phyloP scores from a whole-genome alignment of 2,113 vertebrate species.

The Pandion haliaetus region DNA sequence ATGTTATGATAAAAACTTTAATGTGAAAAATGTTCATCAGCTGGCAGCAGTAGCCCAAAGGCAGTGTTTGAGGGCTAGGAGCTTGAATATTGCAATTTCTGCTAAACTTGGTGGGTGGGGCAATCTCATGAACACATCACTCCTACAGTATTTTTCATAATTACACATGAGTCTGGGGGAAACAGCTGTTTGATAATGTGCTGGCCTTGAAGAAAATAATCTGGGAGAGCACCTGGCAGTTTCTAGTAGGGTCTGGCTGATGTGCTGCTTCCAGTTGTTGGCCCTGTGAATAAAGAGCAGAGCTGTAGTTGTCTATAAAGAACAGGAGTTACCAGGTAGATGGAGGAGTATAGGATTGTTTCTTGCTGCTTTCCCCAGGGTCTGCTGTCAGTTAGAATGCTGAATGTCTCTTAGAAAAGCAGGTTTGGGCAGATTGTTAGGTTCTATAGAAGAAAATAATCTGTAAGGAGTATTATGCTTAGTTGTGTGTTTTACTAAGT shows the following conservation, averaged over 20 bases:
- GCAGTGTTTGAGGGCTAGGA: neutral
- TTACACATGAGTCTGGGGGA: neutral
- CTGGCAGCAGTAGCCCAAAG: neutral
- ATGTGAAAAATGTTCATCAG: neutral
- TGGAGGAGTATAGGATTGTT: neutral
- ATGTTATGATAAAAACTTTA: neutral
- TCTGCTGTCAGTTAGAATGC: neutral
- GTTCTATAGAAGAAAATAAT: neutral
- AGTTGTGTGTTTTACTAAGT: neutral
- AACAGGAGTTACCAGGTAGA: neutral
- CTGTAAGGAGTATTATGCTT: neutral
- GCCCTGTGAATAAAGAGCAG: neutral
- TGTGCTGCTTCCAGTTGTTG: neutral
- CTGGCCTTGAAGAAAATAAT: neutral
- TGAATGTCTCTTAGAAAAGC: neutral
- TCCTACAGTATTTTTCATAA: neutral
- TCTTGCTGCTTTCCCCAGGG: neutral
- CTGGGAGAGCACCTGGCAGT: neutral
- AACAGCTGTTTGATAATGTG: neutral
- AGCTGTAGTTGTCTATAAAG: fast-evolving
- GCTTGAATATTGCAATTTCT: neutral
- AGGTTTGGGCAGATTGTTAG: neutral
- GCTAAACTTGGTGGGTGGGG: neutral
- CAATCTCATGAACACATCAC: neutral
- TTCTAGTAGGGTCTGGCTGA: neutral